A percentile compares a stretch with the other conserved stretches of the same genome.
Conservation (phyloP, 2,888 invertebrate genomes). For the Chaitophorus viminalis region DNA sequence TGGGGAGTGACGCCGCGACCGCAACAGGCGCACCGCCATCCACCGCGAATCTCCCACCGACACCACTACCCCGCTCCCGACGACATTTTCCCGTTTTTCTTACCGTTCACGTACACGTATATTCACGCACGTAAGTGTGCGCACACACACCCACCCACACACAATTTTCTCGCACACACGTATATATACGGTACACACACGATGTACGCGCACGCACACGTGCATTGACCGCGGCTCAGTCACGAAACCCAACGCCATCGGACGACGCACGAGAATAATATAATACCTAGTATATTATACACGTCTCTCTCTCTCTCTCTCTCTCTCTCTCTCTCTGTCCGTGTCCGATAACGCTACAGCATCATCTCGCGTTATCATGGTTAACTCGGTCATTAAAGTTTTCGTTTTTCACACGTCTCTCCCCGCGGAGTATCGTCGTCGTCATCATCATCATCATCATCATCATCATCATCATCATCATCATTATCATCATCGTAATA, state of each 20-base stretch:
- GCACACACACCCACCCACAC: not conserved
- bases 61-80: not conserved
- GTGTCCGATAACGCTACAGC: not conserved
- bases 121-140: not conserved
- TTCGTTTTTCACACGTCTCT: not conserved
- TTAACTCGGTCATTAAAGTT: not conserved
- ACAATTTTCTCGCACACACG: too few relatives aligned
- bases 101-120: not conserved
- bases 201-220: not conserved
- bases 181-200: not conserved
- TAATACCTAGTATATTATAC: too few relatives aligned
- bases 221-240: conserved; percentile 33
- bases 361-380: too few relatives aligned
- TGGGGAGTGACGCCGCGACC: conserved; percentile 5
- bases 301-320: not conserved
- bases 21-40: conserved; percentile 34
- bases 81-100: conserved; percentile 38
- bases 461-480: too few relatives aligned
- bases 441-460: too few relatives aligned
- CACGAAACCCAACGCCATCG: conserved; percentile 34
- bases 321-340: too few relatives aligned
- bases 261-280: conserved; percentile 17
- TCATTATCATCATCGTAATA: too few relatives aligned
- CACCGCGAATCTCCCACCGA: not conserved
- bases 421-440: too few relatives aligned